phyloP scores from a whole-genome alignment of 2,888 invertebrate genomes.

The Aphodius sticticus region DNA sequence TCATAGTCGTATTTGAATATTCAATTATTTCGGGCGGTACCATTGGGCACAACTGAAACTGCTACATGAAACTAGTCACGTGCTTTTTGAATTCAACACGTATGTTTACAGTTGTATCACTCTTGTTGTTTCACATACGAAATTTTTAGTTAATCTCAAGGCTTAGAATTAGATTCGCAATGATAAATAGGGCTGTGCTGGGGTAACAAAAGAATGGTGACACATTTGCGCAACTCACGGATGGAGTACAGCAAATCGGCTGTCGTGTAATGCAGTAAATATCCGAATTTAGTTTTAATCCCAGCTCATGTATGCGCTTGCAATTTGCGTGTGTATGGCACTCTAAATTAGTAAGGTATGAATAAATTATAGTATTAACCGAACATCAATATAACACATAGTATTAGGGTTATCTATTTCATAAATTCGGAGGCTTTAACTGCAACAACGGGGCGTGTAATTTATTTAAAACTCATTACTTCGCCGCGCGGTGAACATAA shows the following conservation, averaged over 20 bases:
- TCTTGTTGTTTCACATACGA: too few relatives aligned
- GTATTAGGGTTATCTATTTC: not conserved
- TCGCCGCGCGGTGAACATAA: not conserved
- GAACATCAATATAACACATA: not conserved
- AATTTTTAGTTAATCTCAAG: too few relatives aligned
- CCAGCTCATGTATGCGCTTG: not conserved
- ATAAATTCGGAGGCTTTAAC: not conserved
- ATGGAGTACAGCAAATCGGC: not conserved
- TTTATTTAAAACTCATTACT: not conserved
- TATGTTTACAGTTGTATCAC: too few relatives aligned
- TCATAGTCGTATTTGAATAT: not conserved
- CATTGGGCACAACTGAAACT: not conserved
- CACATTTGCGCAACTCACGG: too few relatives aligned
- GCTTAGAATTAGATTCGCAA: too few relatives aligned
- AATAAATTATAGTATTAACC: constrained; percentile 13
- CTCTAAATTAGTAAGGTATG: constrained; percentile 6
- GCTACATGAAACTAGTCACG: not conserved
- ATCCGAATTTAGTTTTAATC: not conserved
- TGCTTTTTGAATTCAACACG: not conserved
- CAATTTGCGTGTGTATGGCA: not conserved
- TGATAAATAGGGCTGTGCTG: too few relatives aligned
- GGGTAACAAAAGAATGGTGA: too few relatives aligned
- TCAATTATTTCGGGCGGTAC: not conserved
- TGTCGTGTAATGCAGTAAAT: not conserved
- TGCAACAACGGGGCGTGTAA: not conserved